Base-by-base conservation (phyloP, 2,113 vertebrate species). In the Anolis carolinensis region DNA sequence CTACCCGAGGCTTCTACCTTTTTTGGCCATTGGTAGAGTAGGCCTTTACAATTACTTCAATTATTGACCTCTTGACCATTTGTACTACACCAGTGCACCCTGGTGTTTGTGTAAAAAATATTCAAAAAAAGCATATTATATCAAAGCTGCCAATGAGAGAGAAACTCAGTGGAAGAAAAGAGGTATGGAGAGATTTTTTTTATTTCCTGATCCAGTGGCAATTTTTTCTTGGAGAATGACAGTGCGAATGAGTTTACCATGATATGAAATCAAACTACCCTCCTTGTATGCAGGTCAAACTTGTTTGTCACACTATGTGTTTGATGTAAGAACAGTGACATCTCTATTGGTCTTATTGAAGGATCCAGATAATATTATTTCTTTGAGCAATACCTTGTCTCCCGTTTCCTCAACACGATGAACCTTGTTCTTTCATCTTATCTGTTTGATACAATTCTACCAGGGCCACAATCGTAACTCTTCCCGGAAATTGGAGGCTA, bases 401-500 rank as follows among this genome's bases (percentile, higher is more conserved):
- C 30, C 2, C 18, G 4, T 21, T 30, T 55, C 1, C 8, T 63
- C 75, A 27, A 10, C 73, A 39, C 55, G 20, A 48, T 27, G 27
- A 67, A 50, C n/a, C 59, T 70, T 55, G 4, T 65, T 82, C 59
- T 32, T 25, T 55, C 59, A 67, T 5, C 59, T 52, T 8, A 84
- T 44, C 52, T 39, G 39, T 10, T 36, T 32, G 32, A 20, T 50
- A 52, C 16, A 1, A 34, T 79, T 6, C 0, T 7, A 0, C 27
- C 11, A 39, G 65, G 2, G 74, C 59, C 55, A 48, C 62, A 25
- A 34, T 81, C 76, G 39, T 50, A 78, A 0, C 76, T 62, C 7
- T 48, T 50, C 80, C 67, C 34, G n/a, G 50, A 89, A n/a, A 63
- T 68, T 85, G 85, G 83, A 85, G 73, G 27, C 55, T 16, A 10